A percentile compares a stretch with the other conserved stretches of the same genome.
Conservation (phyloP, 2,888 invertebrate species). For the Cyclophora punctaria region DNA sequence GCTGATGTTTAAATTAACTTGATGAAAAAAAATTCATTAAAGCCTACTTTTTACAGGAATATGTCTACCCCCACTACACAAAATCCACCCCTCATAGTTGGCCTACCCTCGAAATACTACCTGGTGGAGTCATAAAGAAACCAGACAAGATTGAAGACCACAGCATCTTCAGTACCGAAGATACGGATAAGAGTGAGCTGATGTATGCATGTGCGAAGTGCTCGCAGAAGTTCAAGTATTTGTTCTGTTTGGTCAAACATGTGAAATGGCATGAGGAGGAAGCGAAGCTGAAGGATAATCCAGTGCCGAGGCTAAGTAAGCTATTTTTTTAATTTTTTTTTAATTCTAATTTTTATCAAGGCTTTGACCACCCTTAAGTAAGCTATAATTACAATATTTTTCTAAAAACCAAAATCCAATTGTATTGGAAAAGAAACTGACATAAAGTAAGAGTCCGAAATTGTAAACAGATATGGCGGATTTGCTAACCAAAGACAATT, state of each 20-base stretch:
- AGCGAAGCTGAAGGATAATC: conserved; percentile 24
- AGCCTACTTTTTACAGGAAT: background rate
- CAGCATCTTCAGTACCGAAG: conserved; percentile 7
- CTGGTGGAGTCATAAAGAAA: conserved; percentile 59
- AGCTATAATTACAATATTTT: too few species aligned
- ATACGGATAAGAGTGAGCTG: conserved; percentile 29
- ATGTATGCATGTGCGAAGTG: conserved; percentile 65
- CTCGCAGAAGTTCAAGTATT: conserved; percentile 47
- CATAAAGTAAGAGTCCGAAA: too few species aligned
- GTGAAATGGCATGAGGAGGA: conserved; percentile 56
- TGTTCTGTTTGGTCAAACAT: conserved; percentile 55
- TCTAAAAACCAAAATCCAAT: too few species aligned
- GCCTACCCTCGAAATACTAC: conserved; percentile 62
- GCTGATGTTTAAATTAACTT: too few species aligned
- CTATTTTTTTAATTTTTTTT: conserved; percentile 9
- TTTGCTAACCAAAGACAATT: too few species aligned
- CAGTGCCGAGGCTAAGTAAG: conserved; percentile 13
- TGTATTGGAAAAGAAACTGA: too few species aligned
- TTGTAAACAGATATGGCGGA: too few species aligned
- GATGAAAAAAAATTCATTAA: too few species aligned
- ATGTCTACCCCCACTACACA: conserved; percentile 4
- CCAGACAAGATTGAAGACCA: conserved; percentile 33
- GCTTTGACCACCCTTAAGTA: too few species aligned
- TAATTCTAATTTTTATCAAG: too few species aligned
- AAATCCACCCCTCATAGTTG: conserved; percentile 38